phyloP scores from a whole-genome alignment of 2,888 invertebrate genomes.

The Lasioglossum villosulum region DNA sequence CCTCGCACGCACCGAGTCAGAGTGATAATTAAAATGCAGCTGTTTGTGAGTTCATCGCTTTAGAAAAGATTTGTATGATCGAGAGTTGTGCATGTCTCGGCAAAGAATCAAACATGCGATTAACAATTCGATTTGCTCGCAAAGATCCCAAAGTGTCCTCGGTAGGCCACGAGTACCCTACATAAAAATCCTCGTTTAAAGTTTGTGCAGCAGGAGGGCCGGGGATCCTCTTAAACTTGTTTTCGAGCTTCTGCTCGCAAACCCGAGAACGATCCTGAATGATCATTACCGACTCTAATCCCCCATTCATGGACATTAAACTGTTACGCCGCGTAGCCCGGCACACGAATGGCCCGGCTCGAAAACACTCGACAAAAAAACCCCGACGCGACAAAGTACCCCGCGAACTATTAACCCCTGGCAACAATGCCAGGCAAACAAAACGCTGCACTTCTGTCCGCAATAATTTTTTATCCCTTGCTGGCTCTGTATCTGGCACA shows the following conservation, averaged over 20 bases:
- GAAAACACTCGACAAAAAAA: conserved; percentile 54
- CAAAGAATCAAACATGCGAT: not conserved
- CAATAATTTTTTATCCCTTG: conserved; percentile 67
- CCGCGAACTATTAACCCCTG: conserved; percentile 66
- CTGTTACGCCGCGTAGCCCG: conserved; percentile 43
- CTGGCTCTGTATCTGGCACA: conserved; percentile 55
- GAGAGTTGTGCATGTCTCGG: not conserved
- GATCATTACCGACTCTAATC: conserved; percentile 62
- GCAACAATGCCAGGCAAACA: conserved; percentile 69
- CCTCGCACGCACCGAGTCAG: not conserved
- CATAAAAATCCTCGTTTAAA: conserved; percentile 37
- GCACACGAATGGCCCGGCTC: conserved; percentile 7
- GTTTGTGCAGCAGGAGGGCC: not conserved
- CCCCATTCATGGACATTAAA: conserved; percentile 56
- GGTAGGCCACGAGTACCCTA: not conserved
- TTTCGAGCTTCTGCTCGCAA: conserved; percentile 27
- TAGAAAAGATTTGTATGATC: not conserved
- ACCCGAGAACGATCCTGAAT: conserved; percentile 43
- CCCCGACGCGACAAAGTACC: conserved; percentile 59
- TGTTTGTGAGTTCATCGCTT: not conserved
- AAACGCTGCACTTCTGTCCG: conserved; percentile 63
- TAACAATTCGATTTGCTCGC: not conserved
- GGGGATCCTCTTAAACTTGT: conserved; percentile 19
- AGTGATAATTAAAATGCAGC: conserved; percentile 14
- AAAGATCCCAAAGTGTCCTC: not conserved